Evolutionary conservation across 2,113 vertebrate species (phyloP).

Genomic region (Anas platyrhynchos): DNA sequence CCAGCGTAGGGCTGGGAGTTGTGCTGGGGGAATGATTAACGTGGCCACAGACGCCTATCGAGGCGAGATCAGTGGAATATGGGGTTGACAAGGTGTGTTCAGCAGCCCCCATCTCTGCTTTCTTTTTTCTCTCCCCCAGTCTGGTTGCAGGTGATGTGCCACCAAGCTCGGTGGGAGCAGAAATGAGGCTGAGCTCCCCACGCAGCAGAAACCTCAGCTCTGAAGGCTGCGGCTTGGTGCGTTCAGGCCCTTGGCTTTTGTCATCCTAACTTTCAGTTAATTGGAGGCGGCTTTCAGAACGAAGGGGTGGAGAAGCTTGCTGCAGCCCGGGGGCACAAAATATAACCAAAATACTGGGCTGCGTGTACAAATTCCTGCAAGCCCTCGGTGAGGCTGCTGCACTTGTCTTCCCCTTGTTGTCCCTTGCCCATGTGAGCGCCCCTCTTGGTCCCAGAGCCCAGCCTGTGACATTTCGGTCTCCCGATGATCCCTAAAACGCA

Average conservation of each 20-base stretch:
- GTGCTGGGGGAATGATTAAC: neutral
- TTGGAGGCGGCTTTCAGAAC: neutral
- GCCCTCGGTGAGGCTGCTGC: fast-evolving
- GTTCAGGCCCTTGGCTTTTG: neutral
- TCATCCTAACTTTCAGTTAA: neutral
- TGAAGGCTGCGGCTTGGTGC: neutral
- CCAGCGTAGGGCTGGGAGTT: neutral
- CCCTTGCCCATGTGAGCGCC: neutral
- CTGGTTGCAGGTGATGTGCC: neutral
- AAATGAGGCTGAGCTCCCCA: fast-evolving
- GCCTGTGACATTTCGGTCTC: fast-evolving
- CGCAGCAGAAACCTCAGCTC: neutral
- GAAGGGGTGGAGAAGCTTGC: neutral
- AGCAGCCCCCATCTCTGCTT: neutral
- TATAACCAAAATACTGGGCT: neutral
- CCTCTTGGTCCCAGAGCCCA: neutral
- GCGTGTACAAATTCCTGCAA: neutral
- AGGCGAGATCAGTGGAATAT: neutral
- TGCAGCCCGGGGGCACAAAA: neutral
- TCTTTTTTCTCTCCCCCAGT: neutral
- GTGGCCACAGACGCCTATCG: fast-evolving
- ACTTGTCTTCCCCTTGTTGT: neutral
- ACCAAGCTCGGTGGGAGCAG: neutral
- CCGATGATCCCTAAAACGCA: fast-evolving
- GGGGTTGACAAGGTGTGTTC: neutral